Evolutionary conservation across 1,140 invertebrate genomes (phyloP).

Genomic region (Caerostris darwini): DNA sequence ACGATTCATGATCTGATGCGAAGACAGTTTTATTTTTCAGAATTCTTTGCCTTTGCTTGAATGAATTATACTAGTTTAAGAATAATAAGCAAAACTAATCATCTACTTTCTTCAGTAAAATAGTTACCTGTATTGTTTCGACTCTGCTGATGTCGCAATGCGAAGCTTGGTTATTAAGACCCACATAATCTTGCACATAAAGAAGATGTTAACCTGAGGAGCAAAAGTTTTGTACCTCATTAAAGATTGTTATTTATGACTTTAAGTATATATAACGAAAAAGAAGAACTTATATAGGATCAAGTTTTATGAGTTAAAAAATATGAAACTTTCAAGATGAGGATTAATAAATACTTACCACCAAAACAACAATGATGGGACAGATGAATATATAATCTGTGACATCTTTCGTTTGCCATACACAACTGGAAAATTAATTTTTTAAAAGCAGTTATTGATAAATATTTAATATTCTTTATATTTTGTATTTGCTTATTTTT

Average conservation of each 20-base stretch:
- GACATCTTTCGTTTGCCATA: slow-evolving; percentile 78
- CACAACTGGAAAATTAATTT: slow-evolving; percentile 71
- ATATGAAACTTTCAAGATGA: neutral
- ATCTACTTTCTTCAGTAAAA: too few species aligned
- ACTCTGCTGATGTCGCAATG: slow-evolving; percentile 91
- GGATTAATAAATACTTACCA: slow-evolving; percentile 72
- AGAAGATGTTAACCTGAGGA: slow-evolving; percentile 91
- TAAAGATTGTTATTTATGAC: too few species aligned
- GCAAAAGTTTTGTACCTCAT: slow-evolving; percentile 67
- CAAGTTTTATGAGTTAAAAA: neutral
- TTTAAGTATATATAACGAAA: too few species aligned
- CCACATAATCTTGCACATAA: slow-evolving; percentile 95
- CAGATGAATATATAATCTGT: slow-evolving; percentile 79
- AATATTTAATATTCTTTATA: neutral
- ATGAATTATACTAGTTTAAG: too few species aligned
- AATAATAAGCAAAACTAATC: too few species aligned
- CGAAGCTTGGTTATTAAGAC: slow-evolving; percentile 95
- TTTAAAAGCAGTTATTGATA: too few species aligned
- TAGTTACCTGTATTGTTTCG: slow-evolving; percentile 89
- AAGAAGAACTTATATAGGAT: too few species aligned
- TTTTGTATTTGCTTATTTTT: too few species aligned
- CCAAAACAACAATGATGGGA: slow-evolving; percentile 78
- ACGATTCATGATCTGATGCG: too few species aligned
- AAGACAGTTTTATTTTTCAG: too few species aligned
- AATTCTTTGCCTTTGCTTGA: too few species aligned